A percentile compares a stretch with the other conserved stretches of the same genome.
Evolutionary conservation across 2,888 invertebrate genomes (phyloP).

Genomic region (Epistrophe eligans): DNA sequence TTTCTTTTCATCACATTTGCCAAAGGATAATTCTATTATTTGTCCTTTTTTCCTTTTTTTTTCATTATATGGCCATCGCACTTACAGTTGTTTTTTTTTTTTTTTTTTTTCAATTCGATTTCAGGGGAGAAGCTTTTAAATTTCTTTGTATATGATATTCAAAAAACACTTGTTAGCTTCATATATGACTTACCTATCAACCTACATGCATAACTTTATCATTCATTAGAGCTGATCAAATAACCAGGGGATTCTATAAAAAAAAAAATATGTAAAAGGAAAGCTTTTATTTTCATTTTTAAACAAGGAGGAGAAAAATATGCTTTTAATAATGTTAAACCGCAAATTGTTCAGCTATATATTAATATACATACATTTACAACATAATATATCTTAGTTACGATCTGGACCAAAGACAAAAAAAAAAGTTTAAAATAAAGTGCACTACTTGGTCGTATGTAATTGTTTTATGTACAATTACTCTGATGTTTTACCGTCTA

Average conservation of each 20-base stretch:
- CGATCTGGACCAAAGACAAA: background rate
- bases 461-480: too few species aligned
- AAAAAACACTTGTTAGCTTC: background rate
- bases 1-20: slow-evolving; percentile 14
- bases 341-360: background rate
- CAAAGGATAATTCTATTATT: slow-evolving; percentile 4
- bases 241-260: background rate
- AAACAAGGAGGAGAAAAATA: background rate
- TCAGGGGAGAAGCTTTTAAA: background rate
- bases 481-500: too few species aligned
- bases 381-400: background rate
- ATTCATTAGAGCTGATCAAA: background rate
- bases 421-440: background rate
- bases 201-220: background rate
- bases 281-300: background rate
- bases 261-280: background rate
- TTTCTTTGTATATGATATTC: background rate
- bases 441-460: too few species aligned
- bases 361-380: background rate
- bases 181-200: background rate
- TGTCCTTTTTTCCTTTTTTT: slow-evolving; percentile 4
- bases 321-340: background rate
- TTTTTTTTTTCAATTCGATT: background rate
- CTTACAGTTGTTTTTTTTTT: background rate
- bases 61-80: background rate